Evolutionary conservation across 1,140 invertebrate genomes (phyloP).

Genomic region (Wiebesia pumilae): DNA sequence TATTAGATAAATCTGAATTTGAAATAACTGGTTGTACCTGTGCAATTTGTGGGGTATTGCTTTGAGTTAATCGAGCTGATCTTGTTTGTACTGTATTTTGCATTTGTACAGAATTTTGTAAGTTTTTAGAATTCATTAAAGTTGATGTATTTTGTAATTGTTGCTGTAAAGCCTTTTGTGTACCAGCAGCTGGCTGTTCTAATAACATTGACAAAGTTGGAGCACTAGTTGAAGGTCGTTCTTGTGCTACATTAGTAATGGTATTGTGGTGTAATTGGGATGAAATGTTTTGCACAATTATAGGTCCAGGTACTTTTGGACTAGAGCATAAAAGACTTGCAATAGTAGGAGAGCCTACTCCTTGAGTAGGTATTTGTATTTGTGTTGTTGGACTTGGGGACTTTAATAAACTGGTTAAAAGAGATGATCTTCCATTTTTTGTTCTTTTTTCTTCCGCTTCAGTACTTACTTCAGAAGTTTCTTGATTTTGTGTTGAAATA

Average conservation of each 20-base stretch:
- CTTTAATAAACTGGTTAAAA: constrained; percentile 88
- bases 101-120: constrained; percentile 3
- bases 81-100: constrained; percentile 44
- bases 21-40: constrained; percentile 48
- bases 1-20: constrained; percentile 60
- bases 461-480: constrained; percentile 40
- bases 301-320: constrained; percentile 67
- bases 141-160: constrained; percentile 17
- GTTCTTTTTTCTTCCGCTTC: constrained; percentile 67
- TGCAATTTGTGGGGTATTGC: constrained; percentile 37
- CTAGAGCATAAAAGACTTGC: constrained; percentile 77
- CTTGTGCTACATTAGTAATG: constrained; percentile 69
- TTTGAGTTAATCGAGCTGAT: constrained; percentile 16
- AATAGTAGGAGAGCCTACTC: constrained; percentile 74
- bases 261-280: constrained; percentile 71
- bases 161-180: constrained; percentile 59
- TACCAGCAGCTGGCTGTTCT: constrained; percentile 72
- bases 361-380: constrained; percentile 71
- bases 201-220: constrained; percentile 81
- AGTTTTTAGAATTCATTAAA: constrained; percentile 46
- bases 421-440: constrained; percentile 77
- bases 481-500: constrained; percentile 60
- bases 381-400: constrained; percentile 77
- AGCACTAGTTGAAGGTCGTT: constrained; percentile 79
- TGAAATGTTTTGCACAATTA: constrained; percentile 63